These are phyloP conservation scores for Drosophila auraria DNA, from an alignment of 1,140 invertebrate species.

Conservation along the genomic window DNA sequence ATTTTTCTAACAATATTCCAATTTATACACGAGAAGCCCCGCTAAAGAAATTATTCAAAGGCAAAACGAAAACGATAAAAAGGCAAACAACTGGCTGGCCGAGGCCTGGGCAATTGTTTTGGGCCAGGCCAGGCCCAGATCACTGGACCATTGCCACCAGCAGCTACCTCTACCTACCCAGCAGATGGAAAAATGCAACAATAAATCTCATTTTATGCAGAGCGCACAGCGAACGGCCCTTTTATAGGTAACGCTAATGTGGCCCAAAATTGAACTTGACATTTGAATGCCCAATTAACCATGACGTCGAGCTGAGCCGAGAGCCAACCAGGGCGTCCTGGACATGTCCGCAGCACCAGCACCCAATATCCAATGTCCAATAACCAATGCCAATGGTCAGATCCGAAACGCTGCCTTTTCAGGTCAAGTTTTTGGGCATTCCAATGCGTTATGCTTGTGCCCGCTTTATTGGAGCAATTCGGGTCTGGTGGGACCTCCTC, in stretches of 20 bases:
- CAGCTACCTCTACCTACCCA: conserved; percentile 43
- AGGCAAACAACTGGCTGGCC: conserved; percentile 47
- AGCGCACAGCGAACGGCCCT: conserved; percentile 68
- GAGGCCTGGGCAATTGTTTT: conserved; percentile 63
- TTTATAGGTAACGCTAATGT: conserved; percentile 85
- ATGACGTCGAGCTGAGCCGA: conserved; percentile 62
- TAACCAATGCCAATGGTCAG: conserved; percentile 20
- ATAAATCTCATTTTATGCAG: conserved; percentile 84
- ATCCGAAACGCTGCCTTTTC: conserved; percentile 32
- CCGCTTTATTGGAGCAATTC: conserved; percentile 62
- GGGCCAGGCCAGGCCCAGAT: conserved; percentile 54
- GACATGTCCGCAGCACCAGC: conserved; percentile 27
- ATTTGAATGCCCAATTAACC: conserved; percentile 85
- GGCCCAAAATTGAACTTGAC: conserved; percentile 85
- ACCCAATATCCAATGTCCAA: conserved; percentile 5
- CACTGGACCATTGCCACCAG: conserved; percentile 75
- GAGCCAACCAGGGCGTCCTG: conserved; percentile 41
- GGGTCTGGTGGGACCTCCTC: conserved; percentile 9
- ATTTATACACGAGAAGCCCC: conserved; percentile 51
- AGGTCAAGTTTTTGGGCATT: conserved; percentile 69
- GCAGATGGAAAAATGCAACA: conserved; percentile 76
- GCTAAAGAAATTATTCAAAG: conserved; percentile 71
- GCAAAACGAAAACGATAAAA: conserved; percentile 28
- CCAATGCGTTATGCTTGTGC: conserved; percentile 59
- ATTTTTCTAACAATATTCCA: conserved; percentile 70